Evolutionary conservation across 1,140 invertebrate genomes (phyloP).

Genomic region (Trachymyrmex cornetzi): DNA sequence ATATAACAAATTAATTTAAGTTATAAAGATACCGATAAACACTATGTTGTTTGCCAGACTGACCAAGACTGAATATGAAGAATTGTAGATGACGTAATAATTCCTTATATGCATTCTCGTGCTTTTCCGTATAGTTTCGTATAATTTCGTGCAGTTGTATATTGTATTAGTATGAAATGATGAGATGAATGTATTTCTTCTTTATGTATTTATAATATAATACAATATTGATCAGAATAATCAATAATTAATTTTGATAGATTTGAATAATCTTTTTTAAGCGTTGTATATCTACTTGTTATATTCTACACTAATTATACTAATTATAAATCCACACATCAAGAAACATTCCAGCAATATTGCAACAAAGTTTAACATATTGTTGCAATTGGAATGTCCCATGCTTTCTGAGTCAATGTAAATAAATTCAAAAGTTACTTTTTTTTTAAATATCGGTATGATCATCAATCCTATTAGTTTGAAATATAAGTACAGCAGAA

Average conservation of each 20-base stretch:
- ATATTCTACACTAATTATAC: neutral
- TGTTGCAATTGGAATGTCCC: no score
- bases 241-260: neutral
- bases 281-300: no score
- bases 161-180: neutral
- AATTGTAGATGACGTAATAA: neutral
- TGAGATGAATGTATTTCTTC: neutral
- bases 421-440: no score
- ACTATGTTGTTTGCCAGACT: neutral
- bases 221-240: neutral
- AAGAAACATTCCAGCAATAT: no score
- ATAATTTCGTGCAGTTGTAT: neutral
- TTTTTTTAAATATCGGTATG: no score
- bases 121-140: constrained; percentile 10
- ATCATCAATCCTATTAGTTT: no score
- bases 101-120: neutral
- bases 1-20: neutral
- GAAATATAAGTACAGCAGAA: no score
- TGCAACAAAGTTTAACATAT: no score
- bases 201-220: neutral
- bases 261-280: constrained; percentile 2
- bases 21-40: neutral
- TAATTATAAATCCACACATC: neutral
- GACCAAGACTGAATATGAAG: neutral
- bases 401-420: no score